These are phyloP conservation scores for Pogonognathellus flavescens DNA, from an alignment of 1,140 invertebrate species.

Conservation along the genomic window DNA sequence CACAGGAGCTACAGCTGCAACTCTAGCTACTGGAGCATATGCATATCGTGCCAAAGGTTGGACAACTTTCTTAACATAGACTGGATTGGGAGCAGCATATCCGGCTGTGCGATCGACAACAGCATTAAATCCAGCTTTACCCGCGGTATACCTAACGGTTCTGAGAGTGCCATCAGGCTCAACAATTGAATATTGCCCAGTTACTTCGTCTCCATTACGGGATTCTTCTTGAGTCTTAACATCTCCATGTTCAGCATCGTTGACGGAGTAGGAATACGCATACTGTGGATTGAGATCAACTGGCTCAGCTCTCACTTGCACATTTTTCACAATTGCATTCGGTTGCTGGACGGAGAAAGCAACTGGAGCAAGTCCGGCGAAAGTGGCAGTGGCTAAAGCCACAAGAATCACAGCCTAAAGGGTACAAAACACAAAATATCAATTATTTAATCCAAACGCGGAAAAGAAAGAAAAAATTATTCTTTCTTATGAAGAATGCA, in stretches of 20 bases:
- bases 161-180: slow-evolving; percentile 75
- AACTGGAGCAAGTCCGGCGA: slow-evolving; percentile 2
- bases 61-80: slow-evolving; percentile 17
- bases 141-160: slow-evolving; percentile 74
- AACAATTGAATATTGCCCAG: slow-evolving; percentile 71
- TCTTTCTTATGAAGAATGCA: too few relatives aligned
- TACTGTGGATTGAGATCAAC: slow-evolving; percentile 35
- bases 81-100: slow-evolving; percentile 49
- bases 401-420: slow-evolving; percentile 35
- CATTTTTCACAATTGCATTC: neutral
- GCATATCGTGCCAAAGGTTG: neutral
- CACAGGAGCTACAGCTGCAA: too few relatives aligned
- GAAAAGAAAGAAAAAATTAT: neutral
- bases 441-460: neutral
- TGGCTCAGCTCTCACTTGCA: slow-evolving; percentile 47
- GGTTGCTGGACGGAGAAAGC: neutral
- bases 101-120: slow-evolving; percentile 67
- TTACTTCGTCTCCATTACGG: slow-evolving; percentile 72
- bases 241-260: slow-evolving; percentile 70
- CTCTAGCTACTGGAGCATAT: neutral
- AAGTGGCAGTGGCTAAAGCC: slow-evolving; percentile 9
- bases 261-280: slow-evolving; percentile 58
- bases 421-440: neutral
- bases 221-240: slow-evolving; percentile 72
- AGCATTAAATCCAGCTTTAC: slow-evolving; percentile 71